Evolutionary conservation across 2,888 invertebrate genomes (phyloP).

Genomic region (Ernsta delagoae): DNA sequence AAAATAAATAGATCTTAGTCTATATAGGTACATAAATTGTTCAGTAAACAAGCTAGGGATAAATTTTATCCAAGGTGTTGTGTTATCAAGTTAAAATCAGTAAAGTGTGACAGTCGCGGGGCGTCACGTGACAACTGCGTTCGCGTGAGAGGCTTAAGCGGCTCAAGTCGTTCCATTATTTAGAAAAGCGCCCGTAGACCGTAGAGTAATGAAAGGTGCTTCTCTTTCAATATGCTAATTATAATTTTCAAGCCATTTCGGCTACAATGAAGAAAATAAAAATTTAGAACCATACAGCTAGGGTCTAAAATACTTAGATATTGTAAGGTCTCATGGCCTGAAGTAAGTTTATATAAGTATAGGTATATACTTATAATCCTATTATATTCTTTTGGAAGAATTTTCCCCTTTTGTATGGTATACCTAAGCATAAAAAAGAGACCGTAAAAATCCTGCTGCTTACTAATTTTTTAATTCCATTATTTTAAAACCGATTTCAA

Average conservation of each 20-base stretch:
- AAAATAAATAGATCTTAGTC: no score
- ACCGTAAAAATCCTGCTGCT: no score
- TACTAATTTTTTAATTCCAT: no score
- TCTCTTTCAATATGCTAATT: conserved; percentile 76
- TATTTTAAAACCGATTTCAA: no score
- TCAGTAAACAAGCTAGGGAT: not conserved
- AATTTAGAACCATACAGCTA: not conserved
- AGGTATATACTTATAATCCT: no score
- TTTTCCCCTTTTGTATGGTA: no score
- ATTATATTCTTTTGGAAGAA: no score
- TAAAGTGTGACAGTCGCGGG: conserved; percentile 25
- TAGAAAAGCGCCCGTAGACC: conserved; percentile 8
- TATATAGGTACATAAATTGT: no score
- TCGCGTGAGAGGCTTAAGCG: conserved; percentile 59
- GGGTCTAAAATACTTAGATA: not conserved
- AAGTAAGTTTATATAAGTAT: no score
- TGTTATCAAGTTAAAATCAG: conserved; percentile 30
- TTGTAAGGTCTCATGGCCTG: no score
- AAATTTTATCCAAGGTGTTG: conserved; percentile 24
- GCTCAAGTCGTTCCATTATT: conserved; percentile 29
- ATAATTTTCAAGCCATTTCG: conserved; percentile 66
- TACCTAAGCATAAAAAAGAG: no score
- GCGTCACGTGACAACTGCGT: conserved; percentile 61
- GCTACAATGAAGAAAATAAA: no score
- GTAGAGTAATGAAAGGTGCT: conserved; percentile 65